Evolutionary conservation across 2,888 invertebrate species (phyloP), one percentile per base, ranked within the genome.

Genomic region (Scaptomyza tumidula): DNA sequence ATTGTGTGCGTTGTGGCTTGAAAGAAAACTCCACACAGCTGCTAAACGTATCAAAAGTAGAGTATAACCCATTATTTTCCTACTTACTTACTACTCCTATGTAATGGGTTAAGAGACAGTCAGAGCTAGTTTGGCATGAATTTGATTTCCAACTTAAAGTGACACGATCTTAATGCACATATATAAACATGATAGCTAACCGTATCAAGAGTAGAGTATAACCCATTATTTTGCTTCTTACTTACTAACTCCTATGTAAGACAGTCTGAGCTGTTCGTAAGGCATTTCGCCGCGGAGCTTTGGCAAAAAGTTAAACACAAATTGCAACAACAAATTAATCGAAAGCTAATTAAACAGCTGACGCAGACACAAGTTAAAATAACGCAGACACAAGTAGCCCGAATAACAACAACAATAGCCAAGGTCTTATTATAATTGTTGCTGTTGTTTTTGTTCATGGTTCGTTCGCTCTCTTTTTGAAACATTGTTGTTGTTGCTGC

Each of bases 261-360:
- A 19, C 19, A 19, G 19, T 19, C 19, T 1, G 19, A 19, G 19
- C 19, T 19, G 5, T 24, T 24, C 24, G 3, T 24, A 3, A 24
- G 3, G 24, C 24, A 24, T 4, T 24, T 24, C 24, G 24, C 24
- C 29, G 7, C 29, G 7, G 7, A 29, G 7, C 13, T 6, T 0
- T n/a, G 16, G 29, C 19, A 33, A 57, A 9, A 57, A 72, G 41
- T 48, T 46, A 31, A 37, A 53, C 19, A 13, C 19, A 29, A 63
- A 68, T 56, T 68, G 46, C 58, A 60, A 43, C 43, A 68, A 71
- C 73, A 70, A 86, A 86, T 78, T 71, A 80, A 84, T 74, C 84
- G 71, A 72, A 80, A 84, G 79, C 71, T 76, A 88, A 88, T 84
- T 84, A 84, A 88, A 62, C 84, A 86, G 81, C 86, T 86, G 87